phyloP scores from a whole-genome alignment of 2,797 vertebrate species.

The Chlorospingus flavigularis region DNA sequence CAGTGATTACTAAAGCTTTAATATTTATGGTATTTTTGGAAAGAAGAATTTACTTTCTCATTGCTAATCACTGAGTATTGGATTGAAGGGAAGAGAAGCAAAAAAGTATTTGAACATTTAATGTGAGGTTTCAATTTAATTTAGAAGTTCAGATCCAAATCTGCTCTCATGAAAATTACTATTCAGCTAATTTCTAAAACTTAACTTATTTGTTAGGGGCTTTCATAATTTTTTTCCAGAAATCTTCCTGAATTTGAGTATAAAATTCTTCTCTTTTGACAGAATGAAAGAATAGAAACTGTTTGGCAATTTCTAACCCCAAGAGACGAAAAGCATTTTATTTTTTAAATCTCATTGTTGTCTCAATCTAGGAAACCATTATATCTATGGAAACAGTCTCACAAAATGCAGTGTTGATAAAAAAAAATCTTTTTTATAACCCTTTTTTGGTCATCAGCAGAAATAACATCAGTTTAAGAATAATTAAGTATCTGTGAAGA shows the following conservation, averaged over 20 bases:
- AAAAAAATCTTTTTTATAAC: not conserved
- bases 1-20: not conserved
- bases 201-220: not conserved
- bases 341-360: not conserved
- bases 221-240: not conserved
- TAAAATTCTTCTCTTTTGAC: not conserved
- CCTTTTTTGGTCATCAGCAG: not conserved
- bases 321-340: not conserved
- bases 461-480: not conserved
- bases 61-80: not conserved
- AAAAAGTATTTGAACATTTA: not conserved
- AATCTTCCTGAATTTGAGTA: not conserved
- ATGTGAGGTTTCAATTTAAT: not conserved
- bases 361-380: not conserved
- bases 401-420: not conserved
- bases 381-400: not conserved
- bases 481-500: not conserved
- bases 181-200: not conserved
- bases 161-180: not conserved
- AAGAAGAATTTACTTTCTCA: not conserved
- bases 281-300: not conserved
- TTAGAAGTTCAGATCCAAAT: not conserved
- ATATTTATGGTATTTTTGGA: not conserved
- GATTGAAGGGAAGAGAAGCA: not conserved
- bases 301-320: not conserved